Conservation (phyloP, 2,888 invertebrate genomes). For the Mythimna vitellina region DNA sequence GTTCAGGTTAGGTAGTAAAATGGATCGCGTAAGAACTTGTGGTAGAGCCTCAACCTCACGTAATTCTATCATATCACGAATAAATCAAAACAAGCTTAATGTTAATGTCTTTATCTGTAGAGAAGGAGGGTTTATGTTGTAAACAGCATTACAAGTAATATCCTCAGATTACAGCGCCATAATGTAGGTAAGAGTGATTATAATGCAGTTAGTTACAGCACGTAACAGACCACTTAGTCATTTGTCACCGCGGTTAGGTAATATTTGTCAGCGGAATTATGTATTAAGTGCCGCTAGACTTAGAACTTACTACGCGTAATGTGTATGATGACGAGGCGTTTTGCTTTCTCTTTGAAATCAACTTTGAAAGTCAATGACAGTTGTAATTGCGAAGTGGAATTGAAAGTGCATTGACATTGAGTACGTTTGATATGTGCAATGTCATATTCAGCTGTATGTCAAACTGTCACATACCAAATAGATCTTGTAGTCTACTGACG, state of each 20-base stretch:
- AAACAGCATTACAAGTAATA: conserved; percentile 19
- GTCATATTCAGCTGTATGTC: background rate
- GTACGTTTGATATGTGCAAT: background rate
- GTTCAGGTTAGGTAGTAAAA: no score
- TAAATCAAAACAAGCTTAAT: conserved; percentile 15
- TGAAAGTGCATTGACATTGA: conserved; percentile 30
- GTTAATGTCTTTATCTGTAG: conserved; percentile 7
- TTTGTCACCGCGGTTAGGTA: conserved; percentile 47
- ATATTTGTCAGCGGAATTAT: conserved; percentile 41
- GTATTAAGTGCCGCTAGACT: conserved; percentile 13
- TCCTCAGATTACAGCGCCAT: conserved; percentile 30
- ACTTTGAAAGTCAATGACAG: conserved; percentile 45
- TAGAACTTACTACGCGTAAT: conserved; percentile 22
- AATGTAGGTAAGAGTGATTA: conserved; percentile 50
- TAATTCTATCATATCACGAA: background rate
- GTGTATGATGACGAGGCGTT: conserved; percentile 24
- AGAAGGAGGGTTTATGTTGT: conserved; percentile 20
- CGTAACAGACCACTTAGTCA: conserved; percentile 50
- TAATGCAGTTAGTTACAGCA: conserved; percentile 51
- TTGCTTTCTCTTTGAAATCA: conserved; percentile 49
- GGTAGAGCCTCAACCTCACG: no score
- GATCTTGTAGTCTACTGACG: background rate
- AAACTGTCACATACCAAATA: background rate
- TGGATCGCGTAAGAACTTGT: no score
- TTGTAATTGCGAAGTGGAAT: conserved; percentile 20